A percentile compares a stretch with the other conserved stretches of the same genome.
These are phyloP conservation scores for Parochlus steinenii DNA, from an alignment of 2,888 invertebrate genomes.

Conservation along the genomic window DNA sequence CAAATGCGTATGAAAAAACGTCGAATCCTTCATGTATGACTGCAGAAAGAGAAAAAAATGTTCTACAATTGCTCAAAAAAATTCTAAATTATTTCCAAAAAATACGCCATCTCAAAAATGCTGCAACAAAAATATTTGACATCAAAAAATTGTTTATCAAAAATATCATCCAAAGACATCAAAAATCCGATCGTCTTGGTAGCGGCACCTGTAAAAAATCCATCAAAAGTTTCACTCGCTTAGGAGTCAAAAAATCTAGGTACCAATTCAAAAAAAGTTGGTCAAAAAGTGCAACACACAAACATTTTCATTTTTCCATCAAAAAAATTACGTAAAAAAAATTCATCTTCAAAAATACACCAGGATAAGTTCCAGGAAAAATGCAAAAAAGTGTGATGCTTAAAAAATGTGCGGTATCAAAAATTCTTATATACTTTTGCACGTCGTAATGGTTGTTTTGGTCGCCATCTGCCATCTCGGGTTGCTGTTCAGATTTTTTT, in stretches of 20 bases:
- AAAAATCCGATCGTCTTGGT: conserved; percentile 10
- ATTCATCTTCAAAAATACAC: not conserved
- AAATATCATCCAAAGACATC: conserved; percentile 10
- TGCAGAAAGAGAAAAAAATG: no score
- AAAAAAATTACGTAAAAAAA: not conserved
- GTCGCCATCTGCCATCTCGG: no score
- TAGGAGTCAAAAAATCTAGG: conserved; percentile 13
- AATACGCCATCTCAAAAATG: conserved; percentile 7
- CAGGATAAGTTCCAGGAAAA: no score
- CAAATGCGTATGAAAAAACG: no score
- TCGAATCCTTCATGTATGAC: no score
- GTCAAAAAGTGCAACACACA: conserved; percentile 3
- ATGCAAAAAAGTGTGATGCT: conserved; percentile 9
- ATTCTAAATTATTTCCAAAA: conserved; percentile 2
- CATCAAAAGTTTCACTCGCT: conserved; percentile 13
- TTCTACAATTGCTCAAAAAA: conserved; percentile 1
- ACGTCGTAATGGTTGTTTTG: no score
- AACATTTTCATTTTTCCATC: conserved; percentile 11
- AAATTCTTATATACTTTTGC: no score
- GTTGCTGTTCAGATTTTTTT: no score
- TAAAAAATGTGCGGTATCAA: conserved; percentile 1
- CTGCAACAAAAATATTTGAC: conserved; percentile 9
- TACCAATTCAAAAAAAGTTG: conserved; percentile 10
- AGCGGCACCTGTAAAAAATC: conserved; percentile 1
- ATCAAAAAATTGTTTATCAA: conserved; percentile 6